These are phyloP conservation scores for Hydroisotoma schaefferi DNA, from an alignment of 2,888 invertebrate genomes.

Conservation along the genomic window DNA sequence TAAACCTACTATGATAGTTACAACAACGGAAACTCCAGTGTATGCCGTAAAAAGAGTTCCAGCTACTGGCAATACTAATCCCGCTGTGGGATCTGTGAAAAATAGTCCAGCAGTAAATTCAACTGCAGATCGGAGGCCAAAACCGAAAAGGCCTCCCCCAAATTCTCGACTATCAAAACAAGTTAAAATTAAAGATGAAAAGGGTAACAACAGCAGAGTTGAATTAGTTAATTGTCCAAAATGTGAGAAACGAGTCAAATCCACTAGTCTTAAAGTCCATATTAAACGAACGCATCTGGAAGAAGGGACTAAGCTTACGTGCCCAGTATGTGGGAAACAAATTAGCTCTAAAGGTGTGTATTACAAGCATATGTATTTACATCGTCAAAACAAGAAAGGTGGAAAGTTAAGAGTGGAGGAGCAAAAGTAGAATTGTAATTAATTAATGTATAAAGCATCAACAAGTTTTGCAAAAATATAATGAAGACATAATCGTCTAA, in stretches of 20 bases:
- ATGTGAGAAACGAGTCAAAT: slow-evolving; percentile 40
- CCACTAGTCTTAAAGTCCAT: slow-evolving; percentile 42
- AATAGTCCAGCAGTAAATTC: neutral
- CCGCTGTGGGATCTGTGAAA: too few relatives aligned
- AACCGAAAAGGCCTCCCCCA: neutral
- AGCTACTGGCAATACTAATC: too few relatives aligned
- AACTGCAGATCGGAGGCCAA: neutral
- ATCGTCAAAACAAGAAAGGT: slow-evolving; percentile 36
- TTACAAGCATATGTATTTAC: slow-evolving; percentile 44
- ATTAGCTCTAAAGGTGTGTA: slow-evolving; percentile 42
- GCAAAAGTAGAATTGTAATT: too few relatives aligned
- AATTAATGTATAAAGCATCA: too few relatives aligned
- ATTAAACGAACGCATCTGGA: slow-evolving; percentile 40
- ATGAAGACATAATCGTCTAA: too few relatives aligned
- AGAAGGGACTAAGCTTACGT: slow-evolving; percentile 34
- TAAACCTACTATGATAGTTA: slow-evolving; percentile 10
- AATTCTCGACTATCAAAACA: neutral
- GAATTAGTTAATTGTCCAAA: slow-evolving; percentile 35
- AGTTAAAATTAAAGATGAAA: neutral
- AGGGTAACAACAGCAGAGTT: neutral
- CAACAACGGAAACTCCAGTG: slow-evolving; percentile 12
- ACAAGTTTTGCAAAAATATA: too few relatives aligned
- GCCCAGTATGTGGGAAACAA: slow-evolving; percentile 38
- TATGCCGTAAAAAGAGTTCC: slow-evolving; percentile 36
- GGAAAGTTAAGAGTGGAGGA: too few relatives aligned